Evolutionary conservation across 2,797 vertebrate species (phyloP).

Genomic region (Gouania willdenowi): DNA sequence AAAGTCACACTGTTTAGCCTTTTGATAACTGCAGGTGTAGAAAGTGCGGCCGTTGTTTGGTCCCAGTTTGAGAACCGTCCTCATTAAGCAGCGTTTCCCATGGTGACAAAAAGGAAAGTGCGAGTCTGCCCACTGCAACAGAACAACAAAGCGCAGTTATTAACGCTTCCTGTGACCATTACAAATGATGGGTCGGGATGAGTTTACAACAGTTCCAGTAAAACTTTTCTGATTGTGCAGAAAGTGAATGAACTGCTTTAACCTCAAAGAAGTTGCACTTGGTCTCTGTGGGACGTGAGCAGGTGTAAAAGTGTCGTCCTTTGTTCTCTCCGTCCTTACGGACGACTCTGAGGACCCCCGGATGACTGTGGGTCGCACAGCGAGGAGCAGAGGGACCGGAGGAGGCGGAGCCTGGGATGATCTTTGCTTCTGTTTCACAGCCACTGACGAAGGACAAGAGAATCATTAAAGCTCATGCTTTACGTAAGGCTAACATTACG

Average conservation of each 20-base stretch:
- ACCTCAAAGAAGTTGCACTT: conserved; percentile 90
- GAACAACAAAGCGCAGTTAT: not conserved
- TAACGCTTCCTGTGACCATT: not conserved
- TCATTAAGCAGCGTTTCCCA: conserved; percentile 82
- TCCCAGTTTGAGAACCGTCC: conserved; percentile 89
- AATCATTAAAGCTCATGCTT: too few species aligned
- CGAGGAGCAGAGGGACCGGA: conserved; percentile 51
- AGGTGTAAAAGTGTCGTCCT: conserved; percentile 86
- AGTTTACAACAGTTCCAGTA: not conserved
- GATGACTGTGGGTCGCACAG: conserved; percentile 77
- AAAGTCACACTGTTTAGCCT: conserved; percentile 86
- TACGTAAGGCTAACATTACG: too few species aligned
- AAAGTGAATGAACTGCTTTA: conserved; percentile 16
- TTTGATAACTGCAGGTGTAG: conserved; percentile 81
- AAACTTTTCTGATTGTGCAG: not conserved
- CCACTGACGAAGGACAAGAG: conserved; percentile 45
- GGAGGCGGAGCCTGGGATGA: conserved; percentile 21
- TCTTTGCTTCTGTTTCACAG: conserved; percentile 61
- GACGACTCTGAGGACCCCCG: conserved; percentile 80
- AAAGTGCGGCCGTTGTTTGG: conserved; percentile 92
- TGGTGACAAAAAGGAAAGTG: conserved; percentile 88
- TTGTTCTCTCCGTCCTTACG: conserved; percentile 89
- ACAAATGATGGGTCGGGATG: not conserved
- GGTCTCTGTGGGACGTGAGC: conserved; percentile 78
- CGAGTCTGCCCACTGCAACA: conserved; percentile 89